Evolutionary conservation across 2,888 invertebrate species (phyloP), one percentile per base, ranked within the genome.

Genomic region (Clunio marinus): DNA sequence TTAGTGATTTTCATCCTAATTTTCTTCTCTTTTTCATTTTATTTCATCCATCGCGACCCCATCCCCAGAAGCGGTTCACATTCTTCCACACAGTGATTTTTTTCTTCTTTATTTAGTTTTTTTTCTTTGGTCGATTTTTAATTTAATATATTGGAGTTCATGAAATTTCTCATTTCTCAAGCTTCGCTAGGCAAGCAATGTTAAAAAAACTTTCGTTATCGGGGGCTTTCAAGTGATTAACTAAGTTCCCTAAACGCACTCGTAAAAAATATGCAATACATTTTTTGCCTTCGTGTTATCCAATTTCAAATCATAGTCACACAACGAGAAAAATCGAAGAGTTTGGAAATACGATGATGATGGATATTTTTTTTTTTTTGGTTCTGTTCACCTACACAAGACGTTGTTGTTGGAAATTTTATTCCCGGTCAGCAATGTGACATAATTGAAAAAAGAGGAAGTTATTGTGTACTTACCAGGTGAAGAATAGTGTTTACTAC

Each of bases 401-500:
- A 17, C 10, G 17, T 62, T 63, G 63, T 63, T 63, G 63, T 63
- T 63, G 63, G 45, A 45, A 20, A 27, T 10, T 27, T 27, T 63
- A 15, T 28, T 46, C 37, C 46, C 63, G 63, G 63, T 22, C 45
- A 8, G 17, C 25, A 20, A 63, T 25, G 15, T 24, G 3, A 22
- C 25, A 13, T 27, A 63, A 46, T 46, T 63, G 27, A 17, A 10
- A 2, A n/a, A 15, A 15, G 7, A 1, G 45, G 20, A 63, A 27
- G 24, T n/a, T 3, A 3, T 8, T 63, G 45, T 41, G 22, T n/a
- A 63, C 63, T 63, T 27, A 63, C 63, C 63, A 63, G 25, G 22
- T 63, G 63, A 1, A 63, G 63, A 25, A 63, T 63, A 17, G 63
- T 63, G n/a, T 63, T 63, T 3, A 63, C 63, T 17, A 63, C 63